Base-by-base conservation (phyloP, 2,797 vertebrate species). In the Hoplostethus atlanticus region DNA sequence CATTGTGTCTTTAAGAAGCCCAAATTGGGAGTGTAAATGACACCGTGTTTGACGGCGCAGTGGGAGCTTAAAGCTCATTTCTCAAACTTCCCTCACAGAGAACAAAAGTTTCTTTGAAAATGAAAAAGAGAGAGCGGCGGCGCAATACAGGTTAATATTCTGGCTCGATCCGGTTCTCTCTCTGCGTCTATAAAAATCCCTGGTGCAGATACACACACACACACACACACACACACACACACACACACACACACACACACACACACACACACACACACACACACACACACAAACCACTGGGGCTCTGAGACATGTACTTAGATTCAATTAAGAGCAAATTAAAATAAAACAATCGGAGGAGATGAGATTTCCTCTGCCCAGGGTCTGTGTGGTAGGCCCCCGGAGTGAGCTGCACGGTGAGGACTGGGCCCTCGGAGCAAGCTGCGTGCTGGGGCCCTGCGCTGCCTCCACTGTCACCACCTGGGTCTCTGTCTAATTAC, bases 401-500 rank as follows among this genome's bases (percentile, higher is more conserved):
- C 2, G 50, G 12, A 50, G 47, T 38, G 9, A 71, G 50, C 55
- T 0, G 36, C 21, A 6, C 5, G 4, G 64, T 13, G 70, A 77
- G 67, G 76, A 51, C 51, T 0, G 42, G 63, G 79, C 68, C 42
- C 53, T 73, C 77, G 61, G 83, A 78, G 44, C 0, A 17, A 77
- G 71, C 50, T 55, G 53, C 79, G 69, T 67, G 76, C 77, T 77
- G 73, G 73, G 78, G 52, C 68, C 64, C 47, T 38, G 65, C 38
- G 34, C 57, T 1, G 15, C 73, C 57, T 81, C 62, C 69, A 57
- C 64, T 4, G 2, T 66, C 75, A 52, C 84, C 77, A 72, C 81
- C 77, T 54, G 76, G 59, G 77, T 67, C 78, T 87, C 66, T 2
- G 51, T 79, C 84, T 88, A 84, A 87, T 88, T 86, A 91, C 73